Percentiles rank a stretch among this genome's conserved stretches.
Conservation (phyloP, 2,888 invertebrate species). For the Drosophila trichaetosa region DNA sequence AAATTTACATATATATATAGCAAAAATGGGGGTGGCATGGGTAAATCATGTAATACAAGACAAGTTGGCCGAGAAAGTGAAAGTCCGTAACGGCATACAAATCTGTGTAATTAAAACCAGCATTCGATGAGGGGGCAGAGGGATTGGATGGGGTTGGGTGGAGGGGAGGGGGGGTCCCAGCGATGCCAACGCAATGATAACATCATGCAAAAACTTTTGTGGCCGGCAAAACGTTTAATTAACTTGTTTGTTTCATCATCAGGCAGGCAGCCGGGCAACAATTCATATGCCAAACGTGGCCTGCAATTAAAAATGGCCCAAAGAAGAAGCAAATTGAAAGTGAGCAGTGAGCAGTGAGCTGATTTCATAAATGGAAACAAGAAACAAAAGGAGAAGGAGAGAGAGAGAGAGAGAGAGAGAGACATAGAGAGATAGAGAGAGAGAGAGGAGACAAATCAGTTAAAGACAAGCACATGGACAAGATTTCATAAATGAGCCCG, state of each 20-base stretch:
- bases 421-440: background rate
- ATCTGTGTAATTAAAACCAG: conserved; percentile 73
- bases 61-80: conserved; percentile 60
- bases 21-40: conserved; percentile 12
- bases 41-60: conserved; percentile 62
- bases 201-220: conserved; percentile 64
- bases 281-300: conserved; percentile 74
- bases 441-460: conserved; percentile 18
- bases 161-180: background rate
- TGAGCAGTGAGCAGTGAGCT: conserved; percentile 25
- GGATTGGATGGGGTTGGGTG: background rate
- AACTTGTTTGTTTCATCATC: conserved; percentile 73
- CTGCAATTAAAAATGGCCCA: conserved; percentile 64
- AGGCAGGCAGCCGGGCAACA: conserved; percentile 38
- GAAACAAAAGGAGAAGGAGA: background rate
- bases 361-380: conserved; percentile 39
- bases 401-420: background rate
- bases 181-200: conserved; percentile 68
- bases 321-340: conserved; percentile 62
- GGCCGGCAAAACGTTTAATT: conserved; percentile 72
- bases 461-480: conserved; percentile 9
- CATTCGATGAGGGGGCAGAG: conserved; percentile 9
- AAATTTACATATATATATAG: conserved; percentile 75
- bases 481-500: background rate
- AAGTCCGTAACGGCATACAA: conserved; percentile 72